Percentiles rank a stretch among this genome's conserved stretches.
These are phyloP conservation scores for Augiades crinisus DNA, from an alignment of 2,888 invertebrate genomes.

Conservation along the genomic window DNA sequence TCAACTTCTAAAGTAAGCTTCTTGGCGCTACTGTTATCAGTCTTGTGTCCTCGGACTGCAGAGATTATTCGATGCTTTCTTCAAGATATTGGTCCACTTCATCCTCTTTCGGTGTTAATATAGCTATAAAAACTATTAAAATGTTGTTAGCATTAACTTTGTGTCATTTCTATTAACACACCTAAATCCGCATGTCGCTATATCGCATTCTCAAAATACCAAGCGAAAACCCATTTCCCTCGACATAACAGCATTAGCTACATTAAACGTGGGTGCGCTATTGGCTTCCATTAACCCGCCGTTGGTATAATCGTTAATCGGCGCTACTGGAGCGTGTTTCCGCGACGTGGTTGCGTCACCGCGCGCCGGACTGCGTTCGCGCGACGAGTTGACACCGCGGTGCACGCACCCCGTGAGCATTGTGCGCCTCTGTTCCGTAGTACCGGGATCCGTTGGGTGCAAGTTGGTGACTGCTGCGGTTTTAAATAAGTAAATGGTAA, in stretches of 20 bases:
- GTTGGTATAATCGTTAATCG: slow-evolving; percentile 33
- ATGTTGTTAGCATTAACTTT: too few relatives aligned
- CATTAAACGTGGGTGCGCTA: slow-evolving; percentile 7
- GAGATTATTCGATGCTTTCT: too few relatives aligned
- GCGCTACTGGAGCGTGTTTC: slow-evolving; percentile 33
- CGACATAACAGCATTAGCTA: not conserved
- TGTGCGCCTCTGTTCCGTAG: slow-evolving; percentile 7
- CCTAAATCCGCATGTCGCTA: too few relatives aligned
- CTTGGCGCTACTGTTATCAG: too few relatives aligned
- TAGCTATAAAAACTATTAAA: too few relatives aligned
- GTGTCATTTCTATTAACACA: too few relatives aligned
- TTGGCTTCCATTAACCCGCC: slow-evolving; percentile 25
- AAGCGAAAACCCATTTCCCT: not conserved
- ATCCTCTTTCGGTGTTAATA: too few relatives aligned
- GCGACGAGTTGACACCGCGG: slow-evolving; percentile 10
- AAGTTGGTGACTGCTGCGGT: slow-evolving; percentile 6
- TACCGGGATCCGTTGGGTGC: not conserved
- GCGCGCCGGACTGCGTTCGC: slow-evolving; percentile 13
- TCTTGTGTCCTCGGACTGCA: too few relatives aligned
- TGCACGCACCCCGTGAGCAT: slow-evolving; percentile 15
- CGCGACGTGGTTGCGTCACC: slow-evolving; percentile 32
- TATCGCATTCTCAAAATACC: too few relatives aligned
- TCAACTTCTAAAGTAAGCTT: too few relatives aligned
- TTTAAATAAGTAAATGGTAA: too few relatives aligned
- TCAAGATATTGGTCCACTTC: too few relatives aligned